Conservation (phyloP, 2,113 vertebrate species). For the Urocitellus parryii region DNA sequence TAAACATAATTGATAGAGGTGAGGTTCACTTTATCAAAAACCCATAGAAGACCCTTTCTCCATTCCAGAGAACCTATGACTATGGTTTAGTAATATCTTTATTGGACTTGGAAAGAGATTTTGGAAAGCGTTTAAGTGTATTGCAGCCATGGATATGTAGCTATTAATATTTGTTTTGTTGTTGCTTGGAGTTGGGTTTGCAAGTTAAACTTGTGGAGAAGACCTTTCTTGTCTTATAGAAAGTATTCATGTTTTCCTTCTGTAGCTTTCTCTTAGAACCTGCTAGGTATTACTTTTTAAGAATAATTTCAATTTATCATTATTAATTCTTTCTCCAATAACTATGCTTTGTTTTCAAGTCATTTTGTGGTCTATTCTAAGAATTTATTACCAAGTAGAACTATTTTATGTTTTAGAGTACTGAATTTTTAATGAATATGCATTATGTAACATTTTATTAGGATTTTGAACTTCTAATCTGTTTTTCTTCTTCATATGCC, state of each 20-base stretch:
- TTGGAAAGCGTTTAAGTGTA: neutral
- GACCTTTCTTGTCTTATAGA: neutral
- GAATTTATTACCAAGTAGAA: neutral
- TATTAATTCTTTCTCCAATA: neutral
- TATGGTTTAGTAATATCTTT: neutral
- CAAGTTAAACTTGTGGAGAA: neutral
- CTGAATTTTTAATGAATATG: slow-evolving; percentile 9
- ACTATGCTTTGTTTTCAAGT: neutral
- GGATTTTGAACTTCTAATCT: slow-evolving; percentile 8
- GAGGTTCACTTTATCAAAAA: neutral
- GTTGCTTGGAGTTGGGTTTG: neutral
- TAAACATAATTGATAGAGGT: slow-evolving; percentile 7
- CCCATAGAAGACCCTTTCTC: neutral
- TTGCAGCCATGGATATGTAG: neutral
- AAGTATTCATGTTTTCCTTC: neutral
- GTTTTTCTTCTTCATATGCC: neutral
- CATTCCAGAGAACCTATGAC: neutral
- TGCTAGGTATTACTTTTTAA: neutral
- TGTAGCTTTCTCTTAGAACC: neutral
- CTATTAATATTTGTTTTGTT: neutral
- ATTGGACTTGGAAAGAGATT: neutral
- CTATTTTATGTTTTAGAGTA: neutral
- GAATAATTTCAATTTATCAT: neutral
- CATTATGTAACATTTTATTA: neutral
- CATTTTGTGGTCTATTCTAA: neutral